Conservation (phyloP, 2,113 vertebrate species). For the Hemiscyllium ocellatum region DNA sequence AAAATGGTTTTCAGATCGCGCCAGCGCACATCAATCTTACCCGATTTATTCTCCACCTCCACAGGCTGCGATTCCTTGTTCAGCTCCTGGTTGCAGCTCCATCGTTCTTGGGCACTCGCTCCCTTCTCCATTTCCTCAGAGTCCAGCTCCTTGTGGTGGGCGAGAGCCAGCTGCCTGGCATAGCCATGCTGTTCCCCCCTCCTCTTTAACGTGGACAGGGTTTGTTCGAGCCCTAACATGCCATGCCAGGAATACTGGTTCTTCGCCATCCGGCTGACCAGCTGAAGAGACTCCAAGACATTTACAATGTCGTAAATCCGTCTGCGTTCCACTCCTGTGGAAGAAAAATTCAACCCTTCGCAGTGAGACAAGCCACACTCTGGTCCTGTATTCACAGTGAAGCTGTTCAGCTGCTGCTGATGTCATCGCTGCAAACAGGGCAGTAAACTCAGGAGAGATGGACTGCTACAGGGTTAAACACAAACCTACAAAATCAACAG, state of each 20-base stretch:
- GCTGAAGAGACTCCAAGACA: conserved; percentile 77
- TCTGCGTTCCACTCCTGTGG: conserved; percentile 78
- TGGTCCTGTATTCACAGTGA: background rate
- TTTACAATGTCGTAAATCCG: conserved; percentile 94
- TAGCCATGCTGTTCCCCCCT: conserved; percentile 72
- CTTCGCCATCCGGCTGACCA: conserved; percentile 86
- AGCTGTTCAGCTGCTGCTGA: background rate
- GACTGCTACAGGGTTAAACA: background rate
- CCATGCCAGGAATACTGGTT: conserved; percentile 91
- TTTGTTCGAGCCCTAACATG: conserved; percentile 64
- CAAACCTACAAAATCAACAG: background rate
- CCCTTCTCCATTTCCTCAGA: conserved; percentile 49
- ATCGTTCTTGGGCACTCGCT: conserved; percentile 45
- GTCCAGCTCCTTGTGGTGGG: conserved; percentile 56
- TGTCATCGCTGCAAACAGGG: background rate
- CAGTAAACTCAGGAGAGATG: background rate
- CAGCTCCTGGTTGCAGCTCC: conserved; percentile 44
- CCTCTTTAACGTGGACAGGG: conserved; percentile 69
- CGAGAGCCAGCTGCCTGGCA: conserved; percentile 68
- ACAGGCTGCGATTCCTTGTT: conserved; percentile 50
- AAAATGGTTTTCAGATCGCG: background rate
- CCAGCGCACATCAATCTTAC: conserved; percentile 52
- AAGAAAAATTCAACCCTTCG: background rate
- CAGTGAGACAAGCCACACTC: background rate
- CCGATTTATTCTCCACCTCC: conserved; percentile 56